Evolutionary conservation across 1,140 invertebrate genomes (phyloP).

Genomic region (Alviniconcha marisindica): DNA sequence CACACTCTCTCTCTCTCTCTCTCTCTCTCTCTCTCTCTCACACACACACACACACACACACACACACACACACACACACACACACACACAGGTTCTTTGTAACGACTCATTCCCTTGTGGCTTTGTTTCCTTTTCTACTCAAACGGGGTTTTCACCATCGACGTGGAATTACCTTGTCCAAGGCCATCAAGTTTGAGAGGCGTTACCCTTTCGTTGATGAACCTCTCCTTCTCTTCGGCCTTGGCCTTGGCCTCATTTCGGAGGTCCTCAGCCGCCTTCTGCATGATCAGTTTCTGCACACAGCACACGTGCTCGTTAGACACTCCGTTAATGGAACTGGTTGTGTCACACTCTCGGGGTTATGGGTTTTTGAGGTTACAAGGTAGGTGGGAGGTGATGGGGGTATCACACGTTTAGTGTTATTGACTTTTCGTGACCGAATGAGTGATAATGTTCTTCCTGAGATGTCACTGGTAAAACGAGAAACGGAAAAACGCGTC

Average conservation of each 20-base stretch:
- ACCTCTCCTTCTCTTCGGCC: constrained; percentile 97
- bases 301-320: constrained; percentile 3
- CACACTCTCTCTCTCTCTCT: neutral
- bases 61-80: constrained; percentile 18
- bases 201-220: constrained; percentile 94
- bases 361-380: no score
- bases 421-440: no score
- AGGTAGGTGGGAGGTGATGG: no score
- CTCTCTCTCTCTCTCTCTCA: neutral
- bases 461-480: no score
- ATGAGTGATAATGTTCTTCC: no score
- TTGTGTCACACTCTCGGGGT: no score
- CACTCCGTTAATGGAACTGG: neutral
- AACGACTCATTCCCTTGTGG: neutral
- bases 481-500: no score
- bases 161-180: constrained; percentile 86
- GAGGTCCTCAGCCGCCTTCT: constrained; percentile 99
- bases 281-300: constrained; percentile 92
- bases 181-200: constrained; percentile 93
- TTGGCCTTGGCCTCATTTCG: constrained; percentile 99
- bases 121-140: neutral
- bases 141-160: constrained; percentile 48
- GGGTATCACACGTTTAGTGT: no score
- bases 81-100: neutral
- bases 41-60: constrained; percentile 12